phyloP scores from a whole-genome alignment of 2,888 invertebrate genomes.

The Terebella lapidaria region DNA sequence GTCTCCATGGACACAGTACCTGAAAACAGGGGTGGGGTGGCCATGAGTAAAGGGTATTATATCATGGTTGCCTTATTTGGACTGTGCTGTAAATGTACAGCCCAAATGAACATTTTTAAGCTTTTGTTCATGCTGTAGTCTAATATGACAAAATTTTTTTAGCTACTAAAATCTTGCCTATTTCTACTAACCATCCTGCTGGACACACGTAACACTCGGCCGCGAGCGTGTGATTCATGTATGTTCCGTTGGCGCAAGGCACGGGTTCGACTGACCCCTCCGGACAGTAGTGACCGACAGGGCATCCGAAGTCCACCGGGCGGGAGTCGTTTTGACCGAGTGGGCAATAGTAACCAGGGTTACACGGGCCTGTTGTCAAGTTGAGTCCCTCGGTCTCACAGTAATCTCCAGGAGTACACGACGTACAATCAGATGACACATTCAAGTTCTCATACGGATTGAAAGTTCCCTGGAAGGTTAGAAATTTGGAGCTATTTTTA shows the following conservation, averaged over 20 bases:
- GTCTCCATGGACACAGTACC: slow-evolving; percentile 44
- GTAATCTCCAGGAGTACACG: slow-evolving; percentile 40
- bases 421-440: slow-evolving; percentile 35
- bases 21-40: too few species aligned
- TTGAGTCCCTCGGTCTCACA: slow-evolving; percentile 42
- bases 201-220: slow-evolving; percentile 41
- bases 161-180: not conserved
- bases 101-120: not conserved
- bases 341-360: slow-evolving; percentile 48
- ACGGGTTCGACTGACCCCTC: slow-evolving; percentile 35
- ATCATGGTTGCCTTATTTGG: too few species aligned
- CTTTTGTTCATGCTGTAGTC: not conserved
- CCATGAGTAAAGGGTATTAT: too few species aligned
- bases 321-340: slow-evolving; percentile 20
- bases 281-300: slow-evolving; percentile 45
- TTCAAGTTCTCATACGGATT: slow-evolving; percentile 41
- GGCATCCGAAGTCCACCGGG: slow-evolving; percentile 27
- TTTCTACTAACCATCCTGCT: slow-evolving; percentile 37
- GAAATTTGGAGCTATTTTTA: too few species aligned
- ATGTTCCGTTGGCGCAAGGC: slow-evolving; percentile 47
- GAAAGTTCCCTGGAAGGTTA: slow-evolving; percentile 47
- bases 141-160: not conserved
- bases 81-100: too few species aligned
- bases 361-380: slow-evolving; percentile 39
- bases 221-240: slow-evolving; percentile 27